Conservation (phyloP, 2,888 invertebrate species). For the Cryptocheilus praepositus region DNA sequence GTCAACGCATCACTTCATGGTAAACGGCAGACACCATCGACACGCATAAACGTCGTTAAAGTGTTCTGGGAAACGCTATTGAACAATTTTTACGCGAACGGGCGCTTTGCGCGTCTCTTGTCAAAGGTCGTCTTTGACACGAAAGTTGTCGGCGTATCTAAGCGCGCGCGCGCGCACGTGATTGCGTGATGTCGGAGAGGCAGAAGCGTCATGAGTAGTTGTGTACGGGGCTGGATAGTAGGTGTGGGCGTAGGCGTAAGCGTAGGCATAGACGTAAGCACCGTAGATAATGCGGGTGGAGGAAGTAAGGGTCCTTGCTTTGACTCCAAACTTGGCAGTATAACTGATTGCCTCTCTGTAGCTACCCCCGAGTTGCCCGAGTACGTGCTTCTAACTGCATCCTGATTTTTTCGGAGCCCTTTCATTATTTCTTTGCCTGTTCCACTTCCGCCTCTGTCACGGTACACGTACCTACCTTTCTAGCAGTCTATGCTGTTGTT, state of each 20-base stretch:
- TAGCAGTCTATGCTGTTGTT: too few relatives aligned
- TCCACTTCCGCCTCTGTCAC: background rate
- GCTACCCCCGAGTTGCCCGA: conserved; percentile 36
- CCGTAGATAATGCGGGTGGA: conserved; percentile 55
- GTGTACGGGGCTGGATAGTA: conserved; percentile 2
- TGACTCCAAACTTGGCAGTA: conserved; percentile 67
- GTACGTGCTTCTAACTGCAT: conserved; percentile 69
- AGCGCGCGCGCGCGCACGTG: background rate
- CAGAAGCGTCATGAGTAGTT: background rate
- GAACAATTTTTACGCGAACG: too few relatives aligned
- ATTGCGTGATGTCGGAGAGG: conserved; percentile 1
- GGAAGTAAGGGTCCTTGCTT: conserved; percentile 71
- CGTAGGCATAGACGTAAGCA: conserved; percentile 42
- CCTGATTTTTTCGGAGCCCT: conserved; percentile 52
- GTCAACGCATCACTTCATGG: too few relatives aligned
- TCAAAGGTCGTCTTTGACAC: too few relatives aligned
- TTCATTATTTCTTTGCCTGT: conserved; percentile 33
- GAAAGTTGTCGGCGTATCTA: too few relatives aligned
- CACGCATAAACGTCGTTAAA: too few relatives aligned
- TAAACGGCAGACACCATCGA: too few relatives aligned
- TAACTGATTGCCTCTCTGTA: conserved; percentile 69
- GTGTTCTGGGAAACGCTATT: too few relatives aligned
- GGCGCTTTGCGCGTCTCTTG: too few relatives aligned
- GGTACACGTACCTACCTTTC: too few relatives aligned
- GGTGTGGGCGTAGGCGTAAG: conserved; percentile 34